Percentiles rank a stretch among this genome's conserved stretches.
phyloP scores from a whole-genome alignment of 2,113 vertebrate species.

The Chamaetylas fuelleborni region DNA sequence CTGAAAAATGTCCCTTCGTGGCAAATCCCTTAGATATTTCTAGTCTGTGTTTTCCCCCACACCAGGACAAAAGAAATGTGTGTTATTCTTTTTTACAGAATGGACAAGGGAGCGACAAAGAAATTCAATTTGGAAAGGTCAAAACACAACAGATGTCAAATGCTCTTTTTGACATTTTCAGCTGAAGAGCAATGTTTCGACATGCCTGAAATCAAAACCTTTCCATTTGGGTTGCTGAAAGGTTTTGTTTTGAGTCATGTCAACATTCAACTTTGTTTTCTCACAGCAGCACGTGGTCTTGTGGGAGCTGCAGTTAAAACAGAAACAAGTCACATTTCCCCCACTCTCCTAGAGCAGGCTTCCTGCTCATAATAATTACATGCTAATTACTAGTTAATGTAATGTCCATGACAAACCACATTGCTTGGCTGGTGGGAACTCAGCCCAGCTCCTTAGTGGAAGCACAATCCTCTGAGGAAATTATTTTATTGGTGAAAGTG shows the following conservation, averaged over 20 bases:
- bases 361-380: not conserved
- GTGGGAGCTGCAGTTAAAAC: constrained; percentile 26
- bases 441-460: not conserved
- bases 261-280: constrained; percentile 30
- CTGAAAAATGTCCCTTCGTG: not conserved
- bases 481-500: not conserved
- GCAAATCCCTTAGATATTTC: not conserved
- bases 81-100: not conserved
- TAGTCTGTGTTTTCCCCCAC: not conserved
- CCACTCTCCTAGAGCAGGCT: not conserved
- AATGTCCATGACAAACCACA: not conserved
- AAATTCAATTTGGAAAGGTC: constrained; percentile 63
- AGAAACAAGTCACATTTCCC: not conserved
- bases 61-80: not conserved
- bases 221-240: constrained; percentile 32
- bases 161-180: constrained; percentile 58
- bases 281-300: not conserved
- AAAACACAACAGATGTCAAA: constrained; percentile 62
- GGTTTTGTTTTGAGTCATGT: constrained; percentile 37
- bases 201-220: constrained; percentile 47
- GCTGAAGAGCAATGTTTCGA: constrained; percentile 50
- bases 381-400: not conserved
- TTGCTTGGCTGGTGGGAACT: not conserved
- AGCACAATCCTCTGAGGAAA: not conserved
- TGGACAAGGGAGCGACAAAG: not conserved